Evolutionary conservation across 2,888 invertebrate species (phyloP).

Genomic region (Stictocephala bisonia): DNA sequence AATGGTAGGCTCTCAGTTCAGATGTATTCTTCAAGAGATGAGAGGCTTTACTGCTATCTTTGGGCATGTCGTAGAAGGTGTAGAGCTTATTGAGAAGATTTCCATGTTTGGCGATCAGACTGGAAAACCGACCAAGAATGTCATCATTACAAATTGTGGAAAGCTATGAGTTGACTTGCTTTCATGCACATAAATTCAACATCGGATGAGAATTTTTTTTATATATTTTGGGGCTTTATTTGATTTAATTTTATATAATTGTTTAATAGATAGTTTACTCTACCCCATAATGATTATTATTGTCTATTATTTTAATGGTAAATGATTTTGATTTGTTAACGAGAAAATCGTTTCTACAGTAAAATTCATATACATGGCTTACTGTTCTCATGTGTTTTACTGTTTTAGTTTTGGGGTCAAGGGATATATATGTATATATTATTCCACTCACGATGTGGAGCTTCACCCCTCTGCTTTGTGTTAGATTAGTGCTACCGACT

Average conservation of each 20-base stretch:
- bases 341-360: neutral
- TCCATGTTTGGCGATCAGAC: constrained; percentile 81
- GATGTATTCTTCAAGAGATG: constrained; percentile 84
- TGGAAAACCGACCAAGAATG: constrained; percentile 80
- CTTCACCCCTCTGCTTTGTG: neutral
- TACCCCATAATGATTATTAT: neutral
- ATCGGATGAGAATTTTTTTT: constrained; percentile 59
- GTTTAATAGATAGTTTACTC: neutral
- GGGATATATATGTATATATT: constrained; percentile 1
- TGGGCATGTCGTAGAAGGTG: constrained; percentile 82
- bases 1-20: constrained; percentile 87
- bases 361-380: neutral
- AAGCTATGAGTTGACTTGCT: constrained; percentile 72
- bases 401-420: neutral
- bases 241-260: neutral
- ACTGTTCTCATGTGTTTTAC: neutral
- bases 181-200: too few species aligned
- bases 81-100: constrained; percentile 82
- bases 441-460: neutral
- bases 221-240: neutral
- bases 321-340: neutral
- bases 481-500: neutral
- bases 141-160: constrained; percentile 80
- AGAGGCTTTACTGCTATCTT: constrained; percentile 86
- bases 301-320: neutral